phyloP scores from a whole-genome alignment of 2,888 invertebrate genomes.

The Theretra japonica region DNA sequence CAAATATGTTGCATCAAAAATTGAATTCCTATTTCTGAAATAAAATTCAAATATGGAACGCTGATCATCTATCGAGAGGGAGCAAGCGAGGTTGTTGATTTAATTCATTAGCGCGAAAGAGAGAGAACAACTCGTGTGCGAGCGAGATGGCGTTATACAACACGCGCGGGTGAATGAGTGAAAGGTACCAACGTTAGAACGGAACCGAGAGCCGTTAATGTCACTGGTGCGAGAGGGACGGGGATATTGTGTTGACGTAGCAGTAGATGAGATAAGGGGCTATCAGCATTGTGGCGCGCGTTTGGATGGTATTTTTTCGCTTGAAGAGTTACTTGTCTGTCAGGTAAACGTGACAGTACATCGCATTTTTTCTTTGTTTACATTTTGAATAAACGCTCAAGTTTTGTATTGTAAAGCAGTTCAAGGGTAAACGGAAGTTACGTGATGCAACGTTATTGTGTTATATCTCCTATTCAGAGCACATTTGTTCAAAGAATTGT shows the following conservation, averaged over 20 bases:
- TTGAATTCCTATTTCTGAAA: constrained; percentile 55
- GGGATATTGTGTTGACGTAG: constrained; percentile 78
- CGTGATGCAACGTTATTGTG: constrained; percentile 6
- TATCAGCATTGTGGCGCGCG: constrained; percentile 73
- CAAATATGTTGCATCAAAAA: constrained; percentile 6
- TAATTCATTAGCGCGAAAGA: constrained; percentile 82
- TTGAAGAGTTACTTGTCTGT: constrained; percentile 49
- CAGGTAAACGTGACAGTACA: constrained; percentile 26
- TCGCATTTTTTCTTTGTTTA: constrained; percentile 20
- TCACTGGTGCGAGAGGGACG: constrained; percentile 59
- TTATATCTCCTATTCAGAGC: constrained; percentile 9
- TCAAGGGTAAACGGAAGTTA: constrained; percentile 16
- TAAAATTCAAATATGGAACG: constrained; percentile 73
- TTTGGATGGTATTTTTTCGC: constrained; percentile 63
- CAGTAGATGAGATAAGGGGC: constrained; percentile 83
- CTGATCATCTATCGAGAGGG: constrained; percentile 71
- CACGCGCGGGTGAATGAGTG: constrained; percentile 56
- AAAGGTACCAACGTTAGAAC: constrained; percentile 56
- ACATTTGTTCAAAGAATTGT: background rate
- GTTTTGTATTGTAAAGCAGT: constrained; percentile 15
- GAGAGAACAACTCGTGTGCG: constrained; percentile 50
- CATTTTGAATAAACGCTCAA: constrained; percentile 15
- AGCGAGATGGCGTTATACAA: constrained; percentile 44
- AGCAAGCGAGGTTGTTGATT: constrained; percentile 82
- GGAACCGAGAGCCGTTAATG: constrained; percentile 48